These are phyloP conservation scores for Lasioglossum oenotherae DNA, from an alignment of 2,888 invertebrate genomes.

Conservation along the genomic window DNA sequence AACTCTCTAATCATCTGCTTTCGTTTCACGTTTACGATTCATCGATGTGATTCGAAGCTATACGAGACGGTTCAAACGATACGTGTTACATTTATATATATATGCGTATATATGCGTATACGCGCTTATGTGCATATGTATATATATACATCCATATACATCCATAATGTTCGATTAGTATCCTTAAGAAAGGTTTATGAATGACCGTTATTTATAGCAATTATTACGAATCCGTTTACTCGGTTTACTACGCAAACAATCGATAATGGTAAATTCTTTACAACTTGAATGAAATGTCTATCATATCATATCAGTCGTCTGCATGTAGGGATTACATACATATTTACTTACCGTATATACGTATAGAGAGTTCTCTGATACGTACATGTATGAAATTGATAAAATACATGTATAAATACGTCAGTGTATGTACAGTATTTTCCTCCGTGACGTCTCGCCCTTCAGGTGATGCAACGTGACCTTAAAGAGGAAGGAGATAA, in stretches of 20 bases:
- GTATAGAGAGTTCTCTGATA: too few relatives aligned
- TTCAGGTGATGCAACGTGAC: neutral
- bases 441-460: neutral
- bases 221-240: neutral
- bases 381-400: neutral
- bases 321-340: neutral
- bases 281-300: neutral
- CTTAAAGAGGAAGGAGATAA: neutral
- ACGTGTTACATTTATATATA: constrained; percentile 1
- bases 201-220: constrained; percentile 4
- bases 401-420: neutral
- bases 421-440: neutral
- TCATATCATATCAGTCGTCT: neutral
- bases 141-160: neutral
- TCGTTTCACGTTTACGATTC: neutral
- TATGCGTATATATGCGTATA: too few relatives aligned
- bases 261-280: neutral
- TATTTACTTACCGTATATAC: neutral
- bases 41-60: neutral
- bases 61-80: neutral
- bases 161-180: neutral
- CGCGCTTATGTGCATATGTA: neutral
- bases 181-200: neutral
- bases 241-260: neutral
- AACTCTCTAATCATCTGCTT: neutral